A percentile compares a stretch with the other conserved stretches of the same genome.
phyloP scores from a whole-genome alignment of 2,113 vertebrate species.

The Rhabdornis inornatus region DNA sequence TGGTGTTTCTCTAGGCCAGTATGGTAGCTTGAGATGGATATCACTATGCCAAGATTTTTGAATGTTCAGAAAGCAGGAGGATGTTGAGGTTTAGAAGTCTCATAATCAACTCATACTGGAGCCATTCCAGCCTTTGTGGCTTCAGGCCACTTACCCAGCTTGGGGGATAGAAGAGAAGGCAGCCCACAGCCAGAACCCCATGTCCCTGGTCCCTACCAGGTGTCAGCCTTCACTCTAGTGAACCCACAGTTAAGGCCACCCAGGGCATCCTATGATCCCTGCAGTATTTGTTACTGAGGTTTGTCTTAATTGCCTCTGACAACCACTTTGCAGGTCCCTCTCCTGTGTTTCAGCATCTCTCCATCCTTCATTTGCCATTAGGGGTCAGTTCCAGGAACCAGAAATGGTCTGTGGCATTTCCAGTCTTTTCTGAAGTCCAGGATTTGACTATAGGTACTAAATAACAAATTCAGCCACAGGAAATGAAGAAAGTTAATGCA shows the following conservation, averaged over 20 bases:
- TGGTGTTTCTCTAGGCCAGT: background rate
- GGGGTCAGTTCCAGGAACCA: background rate
- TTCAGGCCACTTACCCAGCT: background rate
- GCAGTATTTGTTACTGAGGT: background rate
- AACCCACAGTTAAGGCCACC: background rate
- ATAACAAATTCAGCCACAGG: background rate
- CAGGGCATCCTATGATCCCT: background rate
- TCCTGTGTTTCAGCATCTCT: background rate
- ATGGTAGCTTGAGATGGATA: background rate
- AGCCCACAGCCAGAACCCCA: background rate
- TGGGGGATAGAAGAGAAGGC: background rate
- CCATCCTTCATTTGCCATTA: background rate
- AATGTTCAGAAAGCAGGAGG: background rate
- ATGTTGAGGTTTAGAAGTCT: background rate
- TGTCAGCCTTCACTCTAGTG: background rate
- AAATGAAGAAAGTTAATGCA: background rate
- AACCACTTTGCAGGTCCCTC: background rate
- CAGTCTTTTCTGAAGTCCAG: background rate
- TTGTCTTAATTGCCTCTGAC: background rate
- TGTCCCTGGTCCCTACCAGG: background rate
- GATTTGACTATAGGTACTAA: background rate
- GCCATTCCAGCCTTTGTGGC: background rate
- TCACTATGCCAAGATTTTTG: background rate
- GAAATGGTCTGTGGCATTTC: background rate
- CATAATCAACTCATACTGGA: background rate